A percentile compares a stretch with the other conserved stretches of the same genome.
Conservation (phyloP, 2,888 invertebrate genomes). For the Eristalis arbustorum region DNA sequence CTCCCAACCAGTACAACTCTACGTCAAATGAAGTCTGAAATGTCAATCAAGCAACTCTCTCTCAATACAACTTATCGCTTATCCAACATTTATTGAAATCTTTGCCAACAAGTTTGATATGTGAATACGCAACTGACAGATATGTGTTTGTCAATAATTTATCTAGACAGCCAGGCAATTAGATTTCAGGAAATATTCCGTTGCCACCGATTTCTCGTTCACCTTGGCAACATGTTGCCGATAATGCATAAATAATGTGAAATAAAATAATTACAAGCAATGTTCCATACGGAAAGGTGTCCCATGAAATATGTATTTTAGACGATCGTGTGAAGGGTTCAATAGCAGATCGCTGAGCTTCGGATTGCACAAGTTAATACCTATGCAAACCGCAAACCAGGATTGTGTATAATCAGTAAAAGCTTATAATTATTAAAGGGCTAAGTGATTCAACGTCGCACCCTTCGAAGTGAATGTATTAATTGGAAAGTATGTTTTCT, state of each 20-base stretch:
- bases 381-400: not conserved
- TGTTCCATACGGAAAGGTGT: not conserved
- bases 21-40: not conserved
- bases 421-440: no score
- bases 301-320: not conserved
- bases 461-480: no score
- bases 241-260: not conserved
- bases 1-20: not conserved
- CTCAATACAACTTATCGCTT: not conserved
- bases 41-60: not conserved
- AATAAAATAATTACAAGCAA: not conserved
- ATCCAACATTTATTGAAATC: not conserved
- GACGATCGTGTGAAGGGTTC: not conserved
- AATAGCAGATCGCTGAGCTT: not conserved
- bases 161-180: not conserved
- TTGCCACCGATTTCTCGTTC: not conserved
- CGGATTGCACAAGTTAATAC: no score
- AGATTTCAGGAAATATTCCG: slow-evolving; percentile 1
- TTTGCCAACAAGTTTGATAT: not conserved
- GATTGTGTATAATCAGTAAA: no score
- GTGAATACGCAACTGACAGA: not conserved
- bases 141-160: not conserved
- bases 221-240: slow-evolving; percentile 21
- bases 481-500: no score
- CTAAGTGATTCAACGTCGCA: no score